Conservation (phyloP, 2,113 vertebrate species). For the Phrynocephalus versicolor region DNA sequence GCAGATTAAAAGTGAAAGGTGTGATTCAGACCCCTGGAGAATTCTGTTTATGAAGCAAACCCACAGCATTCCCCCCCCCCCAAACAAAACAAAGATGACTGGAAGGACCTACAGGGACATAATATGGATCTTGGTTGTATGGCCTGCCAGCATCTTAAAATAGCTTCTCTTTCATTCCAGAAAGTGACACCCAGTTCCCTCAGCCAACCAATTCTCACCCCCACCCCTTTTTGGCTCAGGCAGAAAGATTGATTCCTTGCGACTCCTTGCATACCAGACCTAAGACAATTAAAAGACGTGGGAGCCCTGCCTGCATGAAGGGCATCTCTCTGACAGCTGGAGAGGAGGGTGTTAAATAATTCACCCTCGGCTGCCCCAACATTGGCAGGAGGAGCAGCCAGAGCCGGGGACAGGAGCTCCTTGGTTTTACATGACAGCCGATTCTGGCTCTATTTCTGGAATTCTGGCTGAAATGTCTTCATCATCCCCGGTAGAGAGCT, state of each 20-base stretch:
- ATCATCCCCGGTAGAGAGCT: neutral
- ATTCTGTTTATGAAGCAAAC: neutral
- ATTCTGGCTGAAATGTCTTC: neutral
- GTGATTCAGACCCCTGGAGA: neutral
- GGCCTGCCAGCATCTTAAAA: neutral
- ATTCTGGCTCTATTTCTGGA: neutral
- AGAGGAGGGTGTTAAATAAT: neutral
- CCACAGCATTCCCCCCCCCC: neutral
- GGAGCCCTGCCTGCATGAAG: neutral
- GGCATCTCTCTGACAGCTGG: neutral
- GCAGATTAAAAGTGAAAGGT: neutral
- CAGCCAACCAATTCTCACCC: neutral
- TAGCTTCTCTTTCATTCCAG: neutral
- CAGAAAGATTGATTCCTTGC: neutral
- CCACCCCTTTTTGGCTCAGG: neutral
- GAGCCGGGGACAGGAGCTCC: neutral
- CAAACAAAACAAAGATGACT: neutral
- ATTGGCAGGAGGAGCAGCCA: neutral
- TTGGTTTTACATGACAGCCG: neutral
- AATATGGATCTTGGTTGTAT: neutral
- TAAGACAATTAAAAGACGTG: neutral
- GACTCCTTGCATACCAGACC: neutral
- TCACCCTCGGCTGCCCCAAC: neutral
- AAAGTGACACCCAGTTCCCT: neutral
- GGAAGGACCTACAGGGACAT: neutral